These are phyloP conservation scores for Octopus bimaculoides DNA, from an alignment of 1,140 invertebrate species.

Conservation along the genomic window DNA sequence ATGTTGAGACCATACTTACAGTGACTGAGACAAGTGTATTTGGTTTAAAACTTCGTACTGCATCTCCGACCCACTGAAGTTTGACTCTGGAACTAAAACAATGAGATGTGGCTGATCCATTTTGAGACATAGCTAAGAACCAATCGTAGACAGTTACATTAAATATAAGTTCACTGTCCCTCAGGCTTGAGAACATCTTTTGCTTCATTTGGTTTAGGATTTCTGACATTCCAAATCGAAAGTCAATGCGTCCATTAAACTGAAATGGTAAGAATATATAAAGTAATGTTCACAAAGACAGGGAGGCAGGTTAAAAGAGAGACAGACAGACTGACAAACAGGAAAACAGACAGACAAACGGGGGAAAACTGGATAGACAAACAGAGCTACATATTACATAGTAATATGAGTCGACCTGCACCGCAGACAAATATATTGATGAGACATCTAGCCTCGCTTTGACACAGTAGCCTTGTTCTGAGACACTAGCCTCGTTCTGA, in stretches of 20 bases:
- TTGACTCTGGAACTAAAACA: conserved; percentile 82
- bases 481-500: no score
- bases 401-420: no score
- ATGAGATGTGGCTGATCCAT: conserved; percentile 79
- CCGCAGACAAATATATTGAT: no score
- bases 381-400: no score
- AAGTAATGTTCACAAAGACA: conserved; percentile 16
- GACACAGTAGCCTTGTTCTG: no score
- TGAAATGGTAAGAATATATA: conserved; percentile 53
- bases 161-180: conserved; percentile 81
- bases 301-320: background rate
- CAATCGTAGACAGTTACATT: conserved; percentile 75
- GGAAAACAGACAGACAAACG: background rate
- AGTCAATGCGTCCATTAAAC: conserved; percentile 85
- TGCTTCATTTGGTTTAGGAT: conserved; percentile 65
- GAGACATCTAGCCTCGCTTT: no score
- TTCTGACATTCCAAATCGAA: conserved; percentile 80
- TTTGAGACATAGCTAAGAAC: conserved; percentile 79
- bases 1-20: conserved; percentile 32
- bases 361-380: no score
- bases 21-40: conserved; percentile 83
- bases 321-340: background rate
- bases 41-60: conserved; percentile 91
- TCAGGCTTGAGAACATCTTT: conserved; percentile 53
- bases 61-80: conserved; percentile 81